Evolutionary conservation across 2,888 invertebrate genomes (phyloP).

Genomic region (Cerceris ruficornis): DNA sequence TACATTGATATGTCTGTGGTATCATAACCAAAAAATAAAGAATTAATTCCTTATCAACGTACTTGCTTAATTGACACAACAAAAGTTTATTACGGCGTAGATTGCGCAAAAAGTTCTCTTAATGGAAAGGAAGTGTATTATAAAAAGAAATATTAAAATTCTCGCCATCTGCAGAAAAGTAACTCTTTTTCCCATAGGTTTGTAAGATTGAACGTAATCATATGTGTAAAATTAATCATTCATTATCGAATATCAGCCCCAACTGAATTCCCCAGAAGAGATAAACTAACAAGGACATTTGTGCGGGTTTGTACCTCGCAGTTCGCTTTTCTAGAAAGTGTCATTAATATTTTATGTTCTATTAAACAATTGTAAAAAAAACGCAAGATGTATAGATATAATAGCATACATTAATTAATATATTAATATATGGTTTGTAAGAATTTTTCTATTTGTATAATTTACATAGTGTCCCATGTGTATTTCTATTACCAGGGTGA

Average conservation of each 20-base stretch:
- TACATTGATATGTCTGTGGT: constrained; percentile 77
- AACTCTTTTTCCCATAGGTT: constrained; percentile 23
- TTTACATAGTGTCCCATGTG: constrained; percentile 49
- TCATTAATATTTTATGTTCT: constrained; percentile 49
- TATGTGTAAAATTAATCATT: background rate
- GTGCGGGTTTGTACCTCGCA: constrained; percentile 59
- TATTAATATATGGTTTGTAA: constrained; percentile 63
- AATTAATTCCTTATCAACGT: constrained; percentile 21
- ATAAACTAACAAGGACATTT: constrained; percentile 8
- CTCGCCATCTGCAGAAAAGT: constrained; percentile 4
- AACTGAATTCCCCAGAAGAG: background rate
- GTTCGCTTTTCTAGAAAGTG: constrained; percentile 36
- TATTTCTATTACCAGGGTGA: constrained; percentile 64
- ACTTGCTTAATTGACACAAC: constrained; percentile 19
- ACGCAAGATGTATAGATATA: constrained; percentile 11
- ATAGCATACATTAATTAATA: constrained; percentile 62
- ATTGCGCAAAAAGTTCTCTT: constrained; percentile 17
- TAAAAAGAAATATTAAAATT: background rate
- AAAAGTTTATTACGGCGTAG: constrained; percentile 15
- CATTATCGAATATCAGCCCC: constrained; percentile 8
- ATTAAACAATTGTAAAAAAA: constrained; percentile 53
- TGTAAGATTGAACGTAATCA: constrained; percentile 1
- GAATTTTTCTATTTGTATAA: constrained; percentile 64
- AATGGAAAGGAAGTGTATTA: constrained; percentile 18
- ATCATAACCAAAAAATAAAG: constrained; percentile 27